Percentiles rank a stretch among this genome's conserved stretches.
Evolutionary conservation across 2,113 vertebrate species (phyloP).

Genomic region (Neotragus pygmaeus): DNA sequence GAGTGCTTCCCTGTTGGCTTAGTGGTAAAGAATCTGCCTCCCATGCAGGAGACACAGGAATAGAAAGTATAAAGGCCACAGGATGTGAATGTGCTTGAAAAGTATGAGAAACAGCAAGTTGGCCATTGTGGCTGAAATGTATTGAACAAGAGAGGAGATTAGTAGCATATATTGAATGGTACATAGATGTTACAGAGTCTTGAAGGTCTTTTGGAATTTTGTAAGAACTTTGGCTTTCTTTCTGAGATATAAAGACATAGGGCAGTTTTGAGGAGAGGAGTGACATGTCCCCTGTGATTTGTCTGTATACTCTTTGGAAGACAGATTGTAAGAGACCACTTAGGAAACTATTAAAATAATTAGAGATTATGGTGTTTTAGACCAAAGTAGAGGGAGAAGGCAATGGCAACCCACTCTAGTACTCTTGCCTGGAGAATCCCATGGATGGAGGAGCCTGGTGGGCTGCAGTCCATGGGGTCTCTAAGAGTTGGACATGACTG

Average conservation of each 20-base stretch:
- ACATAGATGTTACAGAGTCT: neutral
- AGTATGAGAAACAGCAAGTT: neutral
- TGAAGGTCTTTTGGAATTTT: neutral
- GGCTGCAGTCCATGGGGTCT: no score
- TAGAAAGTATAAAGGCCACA: neutral
- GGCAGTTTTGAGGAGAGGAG: neutral
- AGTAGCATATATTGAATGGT: neutral
- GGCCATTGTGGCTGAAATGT: neutral
- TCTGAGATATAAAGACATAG: neutral
- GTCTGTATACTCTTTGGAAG: neutral
- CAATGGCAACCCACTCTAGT: no score
- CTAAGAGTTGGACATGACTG: no score
- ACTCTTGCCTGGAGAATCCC: no score
- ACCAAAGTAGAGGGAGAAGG: neutral
- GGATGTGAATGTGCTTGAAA: neutral
- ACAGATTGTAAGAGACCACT: neutral
- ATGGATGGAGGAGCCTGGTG: no score
- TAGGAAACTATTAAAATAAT: neutral
- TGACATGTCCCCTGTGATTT: neutral
- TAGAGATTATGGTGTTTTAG: neutral
- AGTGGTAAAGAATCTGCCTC: neutral
- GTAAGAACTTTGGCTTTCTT: neutral
- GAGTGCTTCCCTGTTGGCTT: neutral
- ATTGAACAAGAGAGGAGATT: neutral
- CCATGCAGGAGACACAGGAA: neutral